Evolutionary conservation across 2,888 invertebrate genomes (phyloP).

Genomic region (Drosophila mercatorum): DNA sequence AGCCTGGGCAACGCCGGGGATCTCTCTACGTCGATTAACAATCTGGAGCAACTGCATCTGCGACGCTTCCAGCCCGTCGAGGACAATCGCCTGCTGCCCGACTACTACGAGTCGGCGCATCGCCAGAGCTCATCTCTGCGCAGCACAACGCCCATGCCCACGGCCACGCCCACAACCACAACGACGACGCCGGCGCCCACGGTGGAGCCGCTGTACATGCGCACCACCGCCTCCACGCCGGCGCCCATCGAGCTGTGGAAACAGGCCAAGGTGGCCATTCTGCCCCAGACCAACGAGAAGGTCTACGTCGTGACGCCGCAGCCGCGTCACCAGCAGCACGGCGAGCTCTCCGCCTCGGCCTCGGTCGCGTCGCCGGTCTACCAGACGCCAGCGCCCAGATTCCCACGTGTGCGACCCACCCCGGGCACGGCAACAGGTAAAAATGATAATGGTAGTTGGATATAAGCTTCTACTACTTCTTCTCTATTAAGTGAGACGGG

Average conservation of each 20-base stretch:
- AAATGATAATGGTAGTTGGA: no score
- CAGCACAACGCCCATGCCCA: conserved; percentile 38
- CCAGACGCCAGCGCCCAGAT: conserved; percentile 74
- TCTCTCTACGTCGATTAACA: conserved; percentile 75
- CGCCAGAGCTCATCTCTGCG: conserved; percentile 19
- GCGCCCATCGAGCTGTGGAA: conserved; percentile 86
- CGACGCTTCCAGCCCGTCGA: conserved; percentile 76
- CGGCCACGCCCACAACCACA: conserved; percentile 39
- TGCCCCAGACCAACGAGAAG: conserved; percentile 91
- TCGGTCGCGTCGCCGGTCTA: conserved; percentile 59
- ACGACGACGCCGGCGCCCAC: conserved; percentile 82
- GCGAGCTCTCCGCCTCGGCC: conserved; percentile 42
- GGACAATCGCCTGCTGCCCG: conserved; percentile 74
- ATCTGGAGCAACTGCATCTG: conserved; percentile 75
- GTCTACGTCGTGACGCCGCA: conserved; percentile 93
- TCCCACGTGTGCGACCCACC: conserved; percentile 86
- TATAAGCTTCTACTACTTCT: no score
- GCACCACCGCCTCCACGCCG: conserved; percentile 41
- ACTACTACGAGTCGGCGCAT: conserved; percentile 63
- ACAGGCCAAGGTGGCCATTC: conserved; percentile 89
- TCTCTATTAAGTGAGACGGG: no score
- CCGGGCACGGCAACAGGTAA: conserved; percentile 83
- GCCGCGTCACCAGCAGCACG: conserved; percentile 81
- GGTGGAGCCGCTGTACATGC: conserved; percentile 72
- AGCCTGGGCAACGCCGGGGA: conserved; percentile 53